Evolutionary conservation across 1,140 invertebrate genomes (phyloP).

Genomic region (Psilanteris sp.): DNA sequence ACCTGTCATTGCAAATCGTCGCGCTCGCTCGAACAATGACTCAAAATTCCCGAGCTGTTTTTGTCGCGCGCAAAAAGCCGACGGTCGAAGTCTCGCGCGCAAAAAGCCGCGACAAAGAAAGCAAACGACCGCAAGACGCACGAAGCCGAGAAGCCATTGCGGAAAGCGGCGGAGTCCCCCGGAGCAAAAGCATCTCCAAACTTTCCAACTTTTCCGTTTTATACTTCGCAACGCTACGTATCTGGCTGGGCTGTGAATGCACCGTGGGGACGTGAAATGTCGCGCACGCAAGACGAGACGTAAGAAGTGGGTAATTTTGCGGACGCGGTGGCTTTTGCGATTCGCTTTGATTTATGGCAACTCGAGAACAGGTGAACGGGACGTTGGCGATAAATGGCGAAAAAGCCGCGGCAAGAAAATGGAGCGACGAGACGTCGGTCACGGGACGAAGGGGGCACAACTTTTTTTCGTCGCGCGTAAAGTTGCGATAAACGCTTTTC

Average conservation of each 20-base stretch:
- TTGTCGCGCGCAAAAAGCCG: no score
- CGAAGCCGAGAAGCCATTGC: slow-evolving; percentile 8
- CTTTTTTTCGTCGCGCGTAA: no score
- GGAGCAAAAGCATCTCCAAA: slow-evolving; percentile 30
- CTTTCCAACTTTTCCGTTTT: slow-evolving; percentile 54
- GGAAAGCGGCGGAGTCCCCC: slow-evolving; percentile 4
- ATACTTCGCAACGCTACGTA: slow-evolving; percentile 37
- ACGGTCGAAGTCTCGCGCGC: no score
- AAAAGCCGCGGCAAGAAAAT: slow-evolving; percentile 29
- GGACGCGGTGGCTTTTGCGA: slow-evolving; percentile 40
- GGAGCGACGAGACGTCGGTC: slow-evolving; percentile 11
- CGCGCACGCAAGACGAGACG: slow-evolving; percentile 11
- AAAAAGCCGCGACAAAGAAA: slow-evolving; percentile 4
- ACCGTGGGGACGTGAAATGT: slow-evolving; percentile 27
- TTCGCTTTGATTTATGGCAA: slow-evolving; percentile 53
- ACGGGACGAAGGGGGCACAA: not conserved
- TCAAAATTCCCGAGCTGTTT: no score
- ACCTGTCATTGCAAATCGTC: no score
- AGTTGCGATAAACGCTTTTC: no score
- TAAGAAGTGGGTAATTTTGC: slow-evolving; percentile 53
- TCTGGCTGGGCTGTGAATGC: slow-evolving; percentile 28
- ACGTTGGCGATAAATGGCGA: slow-evolving; percentile 34
- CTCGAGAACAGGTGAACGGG: slow-evolving; percentile 50
- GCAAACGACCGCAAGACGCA: slow-evolving; percentile 17
- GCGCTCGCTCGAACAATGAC: no score